Conservation (phyloP, 2,113 vertebrate genomes). For the Muscicapa adusta region DNA sequence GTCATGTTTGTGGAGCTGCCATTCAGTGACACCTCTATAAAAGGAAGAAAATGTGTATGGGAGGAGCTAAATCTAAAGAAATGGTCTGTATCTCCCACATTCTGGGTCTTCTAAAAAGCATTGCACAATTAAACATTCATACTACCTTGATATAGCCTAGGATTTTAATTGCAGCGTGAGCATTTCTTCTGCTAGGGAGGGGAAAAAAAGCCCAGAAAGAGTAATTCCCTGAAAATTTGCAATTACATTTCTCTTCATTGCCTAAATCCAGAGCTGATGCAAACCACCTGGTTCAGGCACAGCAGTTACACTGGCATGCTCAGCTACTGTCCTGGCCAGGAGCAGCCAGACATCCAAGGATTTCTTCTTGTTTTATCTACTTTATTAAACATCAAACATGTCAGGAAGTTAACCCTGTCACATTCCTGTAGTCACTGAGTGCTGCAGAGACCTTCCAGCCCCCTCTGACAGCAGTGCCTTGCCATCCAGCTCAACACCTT, state of each 20-base stretch:
- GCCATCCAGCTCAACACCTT: not conserved
- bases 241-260: not conserved
- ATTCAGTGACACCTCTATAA: not conserved
- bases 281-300: not conserved
- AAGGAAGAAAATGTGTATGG: not conserved
- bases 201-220: not conserved
- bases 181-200: not conserved
- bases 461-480: not conserved
- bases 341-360: not conserved
- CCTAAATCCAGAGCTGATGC: not conserved
- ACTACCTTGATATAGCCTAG: not conserved
- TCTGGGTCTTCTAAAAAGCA: not conserved
- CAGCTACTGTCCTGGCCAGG: not conserved
- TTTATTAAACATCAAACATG: not conserved
- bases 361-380: conserved; percentile 4
- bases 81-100: not conserved
- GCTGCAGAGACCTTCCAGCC: not conserved
- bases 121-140: not conserved
- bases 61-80: not conserved
- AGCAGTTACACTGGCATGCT: not conserved
- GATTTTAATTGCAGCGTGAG: not conserved
- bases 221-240: not conserved
- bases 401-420: not conserved
- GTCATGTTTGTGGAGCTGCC: not conserved
- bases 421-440: not conserved